These are phyloP conservation scores for Lepidocyrtinus sp. DNA, from an alignment of 2,888 invertebrate genomes.

Conservation along the genomic window DNA sequence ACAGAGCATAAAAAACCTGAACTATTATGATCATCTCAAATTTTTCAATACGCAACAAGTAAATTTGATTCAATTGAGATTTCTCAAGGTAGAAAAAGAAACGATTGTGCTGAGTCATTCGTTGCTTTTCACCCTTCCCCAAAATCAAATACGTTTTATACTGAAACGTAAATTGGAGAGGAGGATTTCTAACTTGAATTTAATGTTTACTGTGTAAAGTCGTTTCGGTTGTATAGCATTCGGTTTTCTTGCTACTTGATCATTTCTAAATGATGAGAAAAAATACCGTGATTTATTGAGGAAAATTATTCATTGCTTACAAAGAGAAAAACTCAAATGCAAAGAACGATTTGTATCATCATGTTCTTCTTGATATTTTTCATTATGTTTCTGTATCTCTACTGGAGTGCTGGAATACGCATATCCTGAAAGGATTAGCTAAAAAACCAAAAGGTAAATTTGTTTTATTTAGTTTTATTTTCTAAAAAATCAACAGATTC, in stretches of 20 bases:
- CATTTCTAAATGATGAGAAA: slow-evolving; percentile 7
- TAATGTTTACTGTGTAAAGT: not conserved
- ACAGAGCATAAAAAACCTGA: slow-evolving; percentile 19
- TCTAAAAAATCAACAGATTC: slow-evolving; percentile 31
- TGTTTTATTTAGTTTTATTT: slow-evolving; percentile 12
- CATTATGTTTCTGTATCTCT: not conserved
- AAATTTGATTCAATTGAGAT: slow-evolving; percentile 27
- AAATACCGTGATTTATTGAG: slow-evolving; percentile 7
- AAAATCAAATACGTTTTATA: slow-evolving; percentile 9
- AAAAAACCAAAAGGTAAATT: not conserved
- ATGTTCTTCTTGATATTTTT: slow-evolving; percentile 2
- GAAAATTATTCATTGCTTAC: slow-evolving; percentile 5
- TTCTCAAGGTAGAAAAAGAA: not conserved
- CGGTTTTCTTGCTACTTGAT: slow-evolving; percentile 25
- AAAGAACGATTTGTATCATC: slow-evolving; percentile 10
- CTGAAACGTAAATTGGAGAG: slow-evolving; percentile 21
- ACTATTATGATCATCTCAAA: slow-evolving; percentile 29
- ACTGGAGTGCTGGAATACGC: slow-evolving; percentile 9
- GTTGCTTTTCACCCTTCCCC: slow-evolving; percentile 12
- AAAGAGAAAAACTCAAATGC: not conserved
- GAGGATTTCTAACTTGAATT: slow-evolving; percentile 21
- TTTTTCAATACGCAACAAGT: slow-evolving; percentile 16
- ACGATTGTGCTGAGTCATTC: slow-evolving; percentile 65
- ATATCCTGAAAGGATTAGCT: slow-evolving; percentile 31
- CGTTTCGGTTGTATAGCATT: slow-evolving; percentile 14